phyloP scores from a whole-genome alignment of 2,797 vertebrate species.

The Gymnoscopelus microlampas region DNA sequence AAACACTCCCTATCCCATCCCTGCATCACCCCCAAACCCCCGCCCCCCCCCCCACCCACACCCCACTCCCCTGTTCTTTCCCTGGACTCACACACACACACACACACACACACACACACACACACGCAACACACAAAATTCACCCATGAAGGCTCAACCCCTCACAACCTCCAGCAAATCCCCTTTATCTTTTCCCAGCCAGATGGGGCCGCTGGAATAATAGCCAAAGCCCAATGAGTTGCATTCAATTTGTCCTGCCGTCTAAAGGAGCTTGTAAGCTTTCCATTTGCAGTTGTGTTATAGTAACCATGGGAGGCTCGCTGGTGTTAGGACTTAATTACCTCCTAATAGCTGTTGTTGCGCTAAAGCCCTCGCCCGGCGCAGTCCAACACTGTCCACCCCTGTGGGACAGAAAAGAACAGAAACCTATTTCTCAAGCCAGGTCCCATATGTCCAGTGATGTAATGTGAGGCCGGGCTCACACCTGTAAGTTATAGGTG shows the following conservation, averaged over 20 bases:
- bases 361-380: constrained; percentile 81
- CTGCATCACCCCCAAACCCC: constrained; percentile 43
- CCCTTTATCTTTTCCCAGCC: constrained; percentile 86
- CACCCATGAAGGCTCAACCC: constrained; percentile 75
- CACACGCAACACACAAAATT: constrained; percentile 52
- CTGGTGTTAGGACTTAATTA: constrained; percentile 95
- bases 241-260: constrained; percentile 90
- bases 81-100: constrained; percentile 34
- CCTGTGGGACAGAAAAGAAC: constrained; percentile 58
- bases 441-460: not conserved
- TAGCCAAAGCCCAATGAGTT: constrained; percentile 85
- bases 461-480: constrained; percentile 21
- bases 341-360: constrained; percentile 89
- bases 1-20: constrained; percentile 64
- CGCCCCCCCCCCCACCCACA: constrained; percentile 33
- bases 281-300: constrained; percentile 85
- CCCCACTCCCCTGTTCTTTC: constrained; percentile 10
- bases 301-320: constrained; percentile 87
- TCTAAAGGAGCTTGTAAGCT: constrained; percentile 90
- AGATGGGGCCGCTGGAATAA: constrained; percentile 87
- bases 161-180: constrained; percentile 84
- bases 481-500: constrained; percentile 4
- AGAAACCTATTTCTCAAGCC: constrained; percentile 69
- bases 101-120: constrained; percentile 47
- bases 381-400: constrained; percentile 57